Evolutionary conservation across 1,140 invertebrate genomes (phyloP), one percentile per base, ranked within the genome.

Genomic region (Apis florea): DNA sequence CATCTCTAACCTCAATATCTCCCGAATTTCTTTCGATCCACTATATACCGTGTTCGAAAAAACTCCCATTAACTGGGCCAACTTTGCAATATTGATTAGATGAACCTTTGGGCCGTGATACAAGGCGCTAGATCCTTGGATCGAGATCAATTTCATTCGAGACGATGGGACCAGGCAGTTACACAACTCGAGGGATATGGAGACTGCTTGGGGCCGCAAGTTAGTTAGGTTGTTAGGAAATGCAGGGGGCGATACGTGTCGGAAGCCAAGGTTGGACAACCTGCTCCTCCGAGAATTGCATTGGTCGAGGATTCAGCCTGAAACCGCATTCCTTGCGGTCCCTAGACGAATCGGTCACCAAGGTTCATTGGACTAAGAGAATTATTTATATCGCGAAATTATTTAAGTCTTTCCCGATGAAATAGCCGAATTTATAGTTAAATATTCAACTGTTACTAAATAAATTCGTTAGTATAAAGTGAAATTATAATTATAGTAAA

Each of bases 271-370:
- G 73, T 56, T n/a, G 49, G 53, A 54, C 59, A 59, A 51, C 56
- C 61, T 49, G 51, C 21, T 58, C 40, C 49, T 51, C 12, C 58
- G 40, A 19, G 79, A 67, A 21, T 82, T n/a, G 15, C 47, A 9
- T 11, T 67, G 71, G 56, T 49, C 56, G 75, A 73, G 78, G n/a
- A 83, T 85, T 79, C 54, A 66, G 61, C 19, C 59, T 51, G 58
- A 80, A 86, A 81, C 83, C 83, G 58, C 83, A 84, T 82, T 78
- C 40, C 71, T 72, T 40, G 51, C 61, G 70, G 69, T 85, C 79
- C 77, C 83, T 59, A 51, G 72, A 66, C 61, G 83, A 79, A 85
- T 84, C 79, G 71, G 84, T 85, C 76, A 85, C 64, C 82, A 74
- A 63, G 61, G 17, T 17, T 3, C 24, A 31, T 72, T 74, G 47